Percentiles rank a stretch among this genome's conserved stretches.
phyloP scores from a whole-genome alignment of 2,113 vertebrate species.

The Strix aluco region DNA sequence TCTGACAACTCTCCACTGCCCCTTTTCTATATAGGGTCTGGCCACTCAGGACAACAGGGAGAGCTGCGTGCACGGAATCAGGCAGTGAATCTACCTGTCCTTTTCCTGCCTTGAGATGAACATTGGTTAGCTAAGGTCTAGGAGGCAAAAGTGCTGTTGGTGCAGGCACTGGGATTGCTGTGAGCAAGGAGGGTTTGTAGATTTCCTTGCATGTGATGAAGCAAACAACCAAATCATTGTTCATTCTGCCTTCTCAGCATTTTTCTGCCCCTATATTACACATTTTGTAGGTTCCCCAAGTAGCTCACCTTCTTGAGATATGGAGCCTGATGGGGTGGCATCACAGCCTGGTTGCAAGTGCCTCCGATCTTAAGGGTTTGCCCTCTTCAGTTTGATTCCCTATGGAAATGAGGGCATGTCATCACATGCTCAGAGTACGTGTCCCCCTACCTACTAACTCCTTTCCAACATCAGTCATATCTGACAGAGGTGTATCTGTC shows the following conservation, averaged over 20 bases:
- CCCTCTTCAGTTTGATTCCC: background rate
- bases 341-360: background rate
- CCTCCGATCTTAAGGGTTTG: background rate
- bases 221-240: rapidly evolving
- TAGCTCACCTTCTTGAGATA: background rate
- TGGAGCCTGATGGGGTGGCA: background rate
- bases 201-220: background rate
- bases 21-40: background rate
- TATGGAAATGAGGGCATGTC: background rate
- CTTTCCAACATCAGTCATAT: background rate
- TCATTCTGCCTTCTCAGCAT: background rate
- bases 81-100: background rate
- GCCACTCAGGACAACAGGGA: background rate
- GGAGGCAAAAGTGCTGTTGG: background rate
- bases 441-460: background rate
- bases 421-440: background rate
- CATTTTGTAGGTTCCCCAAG: background rate
- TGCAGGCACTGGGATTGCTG: background rate
- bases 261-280: background rate
- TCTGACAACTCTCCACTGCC: background rate
- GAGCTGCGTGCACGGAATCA: background rate
- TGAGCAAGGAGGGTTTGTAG: background rate
- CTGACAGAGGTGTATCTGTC: background rate
- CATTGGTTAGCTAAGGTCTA: background rate
- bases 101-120: background rate